Evolutionary conservation across 2,888 invertebrate genomes (phyloP).

Genomic region (Drosophila quinaria): DNA sequence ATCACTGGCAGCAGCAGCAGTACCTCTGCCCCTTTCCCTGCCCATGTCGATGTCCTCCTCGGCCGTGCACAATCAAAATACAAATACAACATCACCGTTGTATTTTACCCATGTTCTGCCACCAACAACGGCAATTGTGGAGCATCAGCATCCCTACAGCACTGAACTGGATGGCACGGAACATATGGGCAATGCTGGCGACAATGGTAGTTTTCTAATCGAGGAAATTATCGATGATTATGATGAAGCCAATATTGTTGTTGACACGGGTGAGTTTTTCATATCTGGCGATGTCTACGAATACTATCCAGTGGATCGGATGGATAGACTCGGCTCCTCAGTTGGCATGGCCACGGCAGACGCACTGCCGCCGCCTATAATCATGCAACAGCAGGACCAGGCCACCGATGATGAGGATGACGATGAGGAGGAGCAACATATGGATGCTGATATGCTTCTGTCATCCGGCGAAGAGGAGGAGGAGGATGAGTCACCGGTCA

Average conservation of each 20-base stretch:
- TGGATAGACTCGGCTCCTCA: conserved; percentile 59
- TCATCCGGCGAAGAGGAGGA: conserved; percentile 65
- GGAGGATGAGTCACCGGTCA: conserved; percentile 36
- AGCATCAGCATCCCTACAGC: conserved; percentile 70
- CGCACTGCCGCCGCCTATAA: conserved; percentile 79
- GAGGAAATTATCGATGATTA: conserved; percentile 82
- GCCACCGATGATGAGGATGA: conserved; percentile 69
- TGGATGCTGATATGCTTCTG: conserved; percentile 55
- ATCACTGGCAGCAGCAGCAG: conserved; percentile 82
- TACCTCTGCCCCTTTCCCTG: conserved; percentile 40
- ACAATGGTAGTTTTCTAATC: conserved; percentile 78
- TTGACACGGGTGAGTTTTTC: conserved; percentile 80
- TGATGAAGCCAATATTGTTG: conserved; percentile 81
- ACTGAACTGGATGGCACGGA: conserved; percentile 70
- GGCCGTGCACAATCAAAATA: conserved; percentile 46
- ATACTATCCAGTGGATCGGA: conserved; percentile 76
- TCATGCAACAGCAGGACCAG: conserved; percentile 77
- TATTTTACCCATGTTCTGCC: conserved; percentile 79
- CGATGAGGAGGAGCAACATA: conserved; percentile 57
- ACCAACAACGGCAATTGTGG: conserved; percentile 57
- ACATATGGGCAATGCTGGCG: conserved; percentile 58
- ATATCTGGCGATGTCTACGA: conserved; percentile 82
- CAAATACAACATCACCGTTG: conserved; percentile 69
- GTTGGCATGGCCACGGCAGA: conserved; percentile 72
- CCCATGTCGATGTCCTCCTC: conserved; percentile 44